phyloP scores from a whole-genome alignment of 2,113 vertebrate genomes.

The Thunnus maccoyii region DNA sequence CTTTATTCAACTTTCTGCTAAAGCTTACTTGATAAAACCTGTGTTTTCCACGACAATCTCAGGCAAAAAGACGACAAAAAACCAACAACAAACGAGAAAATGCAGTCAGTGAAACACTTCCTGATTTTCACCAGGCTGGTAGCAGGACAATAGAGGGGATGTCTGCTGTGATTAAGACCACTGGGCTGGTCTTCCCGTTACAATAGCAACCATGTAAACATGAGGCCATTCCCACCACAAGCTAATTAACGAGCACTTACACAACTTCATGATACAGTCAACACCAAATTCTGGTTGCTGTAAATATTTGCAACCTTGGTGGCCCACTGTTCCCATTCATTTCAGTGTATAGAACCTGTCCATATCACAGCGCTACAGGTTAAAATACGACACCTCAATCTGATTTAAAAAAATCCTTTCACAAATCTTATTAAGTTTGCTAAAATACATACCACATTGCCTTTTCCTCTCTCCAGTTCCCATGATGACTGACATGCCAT shows the following conservation, averaged over 20 bases:
- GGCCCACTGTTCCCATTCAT: conserved; percentile 1
- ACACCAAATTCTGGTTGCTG: neutral
- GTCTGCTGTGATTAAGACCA: conserved; percentile 51
- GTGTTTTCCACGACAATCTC: neutral
- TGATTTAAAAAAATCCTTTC: neutral
- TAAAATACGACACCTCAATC: neutral
- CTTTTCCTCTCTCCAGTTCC: conserved; percentile 13
- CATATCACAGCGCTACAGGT: neutral
- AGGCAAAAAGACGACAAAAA: conserved; percentile 9
- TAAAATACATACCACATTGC: conserved; percentile 37
- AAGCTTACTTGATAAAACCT: conserved; percentile 12
- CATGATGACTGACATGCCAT: conserved; percentile 50
- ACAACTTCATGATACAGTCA: conserved; percentile 17
- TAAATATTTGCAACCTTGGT: conserved; percentile 21
- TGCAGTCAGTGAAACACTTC: conserved; percentile 44
- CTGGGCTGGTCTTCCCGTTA: conserved; percentile 48
- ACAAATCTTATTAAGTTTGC: neutral
- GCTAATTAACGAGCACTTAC: conserved; percentile 50
- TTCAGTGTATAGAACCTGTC: neutral
- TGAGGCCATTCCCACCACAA: conserved; percentile 41
- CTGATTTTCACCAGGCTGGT: conserved; percentile 60
- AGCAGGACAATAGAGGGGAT: conserved; percentile 68
- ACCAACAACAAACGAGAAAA: neutral
- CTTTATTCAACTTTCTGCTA: neutral
- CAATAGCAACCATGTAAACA: conserved; percentile 72